Evolutionary conservation across 2,797 vertebrate species (phyloP).

Genomic region (Thamnophis elegans): DNA sequence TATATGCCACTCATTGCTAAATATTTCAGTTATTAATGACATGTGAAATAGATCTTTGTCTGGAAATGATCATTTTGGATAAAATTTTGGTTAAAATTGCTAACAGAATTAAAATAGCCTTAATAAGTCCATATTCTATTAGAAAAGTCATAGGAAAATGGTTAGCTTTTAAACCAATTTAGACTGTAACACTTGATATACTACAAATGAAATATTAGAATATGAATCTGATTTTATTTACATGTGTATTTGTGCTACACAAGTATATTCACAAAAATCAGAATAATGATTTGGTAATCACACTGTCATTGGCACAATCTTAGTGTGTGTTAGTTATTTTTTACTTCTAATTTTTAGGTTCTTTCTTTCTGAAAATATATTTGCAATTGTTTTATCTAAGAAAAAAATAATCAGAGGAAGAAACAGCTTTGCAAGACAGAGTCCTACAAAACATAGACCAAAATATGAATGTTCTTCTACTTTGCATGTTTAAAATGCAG

Average conservation of each 20-base stretch:
- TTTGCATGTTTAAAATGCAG: slow-evolving; percentile 5
- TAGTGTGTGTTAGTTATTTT: slow-evolving; percentile 2
- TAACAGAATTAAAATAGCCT: not conserved
- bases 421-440: not conserved
- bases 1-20: not conserved
- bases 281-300: not conserved
- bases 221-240: not conserved
- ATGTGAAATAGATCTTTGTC: not conserved
- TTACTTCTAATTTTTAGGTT: slow-evolving; percentile 14
- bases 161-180: not conserved
- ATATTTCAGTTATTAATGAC: not conserved
- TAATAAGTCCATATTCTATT: not conserved
- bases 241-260: not conserved
- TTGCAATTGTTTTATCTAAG: not conserved
- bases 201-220: not conserved
- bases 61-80: not conserved
- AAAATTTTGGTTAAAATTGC: not conserved
- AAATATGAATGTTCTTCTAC: not conserved
- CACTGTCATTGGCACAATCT: not conserved
- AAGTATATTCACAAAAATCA: not conserved
- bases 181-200: not conserved
- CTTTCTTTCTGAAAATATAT: not conserved
- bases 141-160: not conserved
- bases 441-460: not conserved
- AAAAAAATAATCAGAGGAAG: not conserved